phyloP scores from a whole-genome alignment of 2,113 vertebrate genomes.

The Spea multiplicata region DNA sequence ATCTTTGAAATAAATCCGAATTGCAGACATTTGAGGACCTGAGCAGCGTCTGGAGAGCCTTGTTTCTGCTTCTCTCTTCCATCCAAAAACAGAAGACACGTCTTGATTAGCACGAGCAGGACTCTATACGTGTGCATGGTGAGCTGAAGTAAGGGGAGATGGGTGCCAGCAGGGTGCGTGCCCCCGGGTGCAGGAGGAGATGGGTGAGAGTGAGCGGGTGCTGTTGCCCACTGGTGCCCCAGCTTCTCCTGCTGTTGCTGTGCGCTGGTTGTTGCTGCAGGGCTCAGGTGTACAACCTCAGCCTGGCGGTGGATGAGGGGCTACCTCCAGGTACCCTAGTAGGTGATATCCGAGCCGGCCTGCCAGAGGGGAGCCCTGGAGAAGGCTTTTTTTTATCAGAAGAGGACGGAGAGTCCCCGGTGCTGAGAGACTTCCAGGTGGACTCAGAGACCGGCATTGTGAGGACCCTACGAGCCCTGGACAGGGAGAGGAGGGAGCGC shows the following conservation, averaged over 20 bases:
- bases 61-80: not conserved
- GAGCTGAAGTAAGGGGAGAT: slow-evolving; percentile 3
- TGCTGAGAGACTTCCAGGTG: slow-evolving; percentile 85
- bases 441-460: slow-evolving; percentile 83
- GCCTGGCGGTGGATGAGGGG: slow-evolving; percentile 78
- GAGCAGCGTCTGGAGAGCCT: slow-evolving; percentile 3
- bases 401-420: slow-evolving; percentile 78
- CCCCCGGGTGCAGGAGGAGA: not conserved
- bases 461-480: slow-evolving; percentile 77
- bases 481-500: slow-evolving; percentile 75
- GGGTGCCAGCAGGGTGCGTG: not conserved
- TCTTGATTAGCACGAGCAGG: not conserved
- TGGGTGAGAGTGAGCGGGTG: slow-evolving; percentile 19
- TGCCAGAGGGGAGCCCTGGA: slow-evolving; percentile 57
- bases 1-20: slow-evolving; percentile 12
- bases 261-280: slow-evolving; percentile 51
- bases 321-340: slow-evolving; percentile 79
- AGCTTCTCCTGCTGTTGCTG: slow-evolving; percentile 56
- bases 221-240: not conserved
- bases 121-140: slow-evolving; percentile 14
- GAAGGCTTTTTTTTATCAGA: slow-evolving; percentile 87
- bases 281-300: slow-evolving; percentile 76
- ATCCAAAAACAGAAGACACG: not conserved
- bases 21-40: slow-evolving; percentile 22
- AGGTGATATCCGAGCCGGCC: slow-evolving; percentile 75